phyloP scores from a whole-genome alignment of 2,113 vertebrate genomes.

The Arizona elegans region DNA sequence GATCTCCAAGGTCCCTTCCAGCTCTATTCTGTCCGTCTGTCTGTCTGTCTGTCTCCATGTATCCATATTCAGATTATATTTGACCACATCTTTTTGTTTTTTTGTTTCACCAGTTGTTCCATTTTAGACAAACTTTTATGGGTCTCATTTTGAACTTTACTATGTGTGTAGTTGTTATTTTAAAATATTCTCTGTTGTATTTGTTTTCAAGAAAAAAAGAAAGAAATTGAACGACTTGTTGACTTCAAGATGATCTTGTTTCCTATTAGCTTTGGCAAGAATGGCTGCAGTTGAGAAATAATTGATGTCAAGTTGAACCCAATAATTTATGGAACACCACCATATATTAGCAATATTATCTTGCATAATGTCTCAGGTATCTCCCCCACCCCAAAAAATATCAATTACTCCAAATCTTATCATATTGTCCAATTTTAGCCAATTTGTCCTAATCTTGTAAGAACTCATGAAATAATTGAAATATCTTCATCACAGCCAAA shows the following conservation, averaged over 20 bases:
- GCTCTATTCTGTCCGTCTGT: no score
- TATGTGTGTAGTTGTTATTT: not conserved
- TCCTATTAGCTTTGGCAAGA: not conserved
- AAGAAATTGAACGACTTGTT: not conserved
- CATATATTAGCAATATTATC: not conserved
- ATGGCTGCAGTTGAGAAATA: not conserved
- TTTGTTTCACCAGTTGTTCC: not conserved
- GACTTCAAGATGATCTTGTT: not conserved
- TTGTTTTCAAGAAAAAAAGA: not conserved
- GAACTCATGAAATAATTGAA: not conserved
- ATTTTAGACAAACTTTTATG: not conserved
- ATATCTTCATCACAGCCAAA: not conserved
- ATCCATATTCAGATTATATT: no score
- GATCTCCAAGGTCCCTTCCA: no score
- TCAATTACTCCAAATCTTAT: not conserved
- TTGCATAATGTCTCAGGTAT: not conserved
- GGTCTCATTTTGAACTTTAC: not conserved
- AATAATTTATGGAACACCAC: not conserved
- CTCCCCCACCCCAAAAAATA: not conserved
- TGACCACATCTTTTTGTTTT: no score
- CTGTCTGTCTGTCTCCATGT: no score
- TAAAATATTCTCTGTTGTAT: not conserved
- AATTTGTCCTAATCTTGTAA: not conserved
- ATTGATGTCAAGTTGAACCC: not conserved
- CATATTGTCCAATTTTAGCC: not conserved